Base-by-base conservation (phyloP, 2,797 vertebrate genomes). In the Microhierax caerulescens region DNA sequence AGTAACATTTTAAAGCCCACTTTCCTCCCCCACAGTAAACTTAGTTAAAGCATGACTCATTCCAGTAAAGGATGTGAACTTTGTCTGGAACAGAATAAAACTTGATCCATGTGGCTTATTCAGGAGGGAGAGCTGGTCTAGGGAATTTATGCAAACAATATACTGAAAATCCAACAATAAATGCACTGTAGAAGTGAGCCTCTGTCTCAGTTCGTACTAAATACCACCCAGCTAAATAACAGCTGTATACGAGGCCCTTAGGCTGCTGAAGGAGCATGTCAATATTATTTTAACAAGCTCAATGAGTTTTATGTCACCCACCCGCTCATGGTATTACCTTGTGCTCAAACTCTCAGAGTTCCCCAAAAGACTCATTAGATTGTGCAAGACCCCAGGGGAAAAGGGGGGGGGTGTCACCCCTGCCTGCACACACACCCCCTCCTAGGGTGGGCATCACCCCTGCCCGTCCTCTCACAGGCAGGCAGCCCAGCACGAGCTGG, bases 401-500 rank as follows among this genome's bases (percentile, higher is more conserved):
- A 11, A 11, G 14, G 14, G 39, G 39, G 39, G 39, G 39, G 14
- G 39, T n/a, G 37, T 47, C 37, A 57, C 23, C 64, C 65, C 64
- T 61, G 9, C 30, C 51, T 43, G 50, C 22, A 20, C 37, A 32
- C 22, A 20, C 37, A 32, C 47, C 43, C 22, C 43, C 22, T 3
- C 7, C 37, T 98, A 89, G 96, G 68, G 76, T 51, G 8, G 9
- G 48, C 68, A 27, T 96, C 76, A 96, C 72, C 69, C 60, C 37
- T 59, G 70, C 37, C 2, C 11, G 3, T 64, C 60, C 78, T 86
- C 77, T 82, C 88, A 70, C 97, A 99, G 99, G 98, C 99, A 99
- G 98, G 99, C 99, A 3, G 99, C 99, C 34, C 99, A 99, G 90
- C 98, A 99, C 64, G 99, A 99, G 92, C 98, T 99, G 64, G 99